Evolutionary conservation across 2,888 invertebrate species (phyloP).

Genomic region (Drosophila macrospina): DNA sequence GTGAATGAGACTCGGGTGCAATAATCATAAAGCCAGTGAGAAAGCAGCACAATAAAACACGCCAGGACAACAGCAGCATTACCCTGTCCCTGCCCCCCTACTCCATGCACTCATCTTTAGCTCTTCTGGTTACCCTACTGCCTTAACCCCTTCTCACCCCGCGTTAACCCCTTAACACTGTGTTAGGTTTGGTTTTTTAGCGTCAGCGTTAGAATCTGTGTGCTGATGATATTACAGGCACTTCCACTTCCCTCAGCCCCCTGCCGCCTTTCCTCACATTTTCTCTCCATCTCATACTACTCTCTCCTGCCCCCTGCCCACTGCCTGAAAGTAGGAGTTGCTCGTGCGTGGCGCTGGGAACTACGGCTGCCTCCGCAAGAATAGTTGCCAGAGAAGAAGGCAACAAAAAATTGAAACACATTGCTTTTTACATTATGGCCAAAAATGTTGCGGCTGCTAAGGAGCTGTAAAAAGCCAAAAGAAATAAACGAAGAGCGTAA

Average conservation of each 20-base stretch:
- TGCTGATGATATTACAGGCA: conserved; percentile 22
- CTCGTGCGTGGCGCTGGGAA: conserved; percentile 48
- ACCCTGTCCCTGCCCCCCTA: too few relatives aligned
- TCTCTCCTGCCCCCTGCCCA: neutral
- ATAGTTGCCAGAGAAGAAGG: too few relatives aligned
- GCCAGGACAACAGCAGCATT: conserved; percentile 11
- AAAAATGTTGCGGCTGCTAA: conserved; percentile 55
- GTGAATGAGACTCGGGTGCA: conserved; percentile 56
- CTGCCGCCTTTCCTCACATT: neutral
- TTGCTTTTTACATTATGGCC: conserved; percentile 50
- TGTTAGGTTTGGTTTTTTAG: neutral
- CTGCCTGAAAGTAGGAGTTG: conserved; percentile 37
- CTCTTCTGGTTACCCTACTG: neutral
- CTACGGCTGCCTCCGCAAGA: neutral
- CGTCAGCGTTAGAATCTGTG: conserved; percentile 5
- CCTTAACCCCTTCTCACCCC: neutral
- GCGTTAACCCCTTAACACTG: conserved; percentile 2
- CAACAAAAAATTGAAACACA: conserved; percentile 55
- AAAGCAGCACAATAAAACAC: conserved; percentile 70
- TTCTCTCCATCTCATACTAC: neutral
- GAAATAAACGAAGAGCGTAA: neutral
- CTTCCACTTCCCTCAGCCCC: neutral
- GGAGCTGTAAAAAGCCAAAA: conserved; percentile 33
- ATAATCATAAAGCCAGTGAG: conserved; percentile 75
- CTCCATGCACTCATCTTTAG: neutral